phyloP scores from a whole-genome alignment of 2,113 vertebrate species.

The Megaceryle torquata region DNA sequence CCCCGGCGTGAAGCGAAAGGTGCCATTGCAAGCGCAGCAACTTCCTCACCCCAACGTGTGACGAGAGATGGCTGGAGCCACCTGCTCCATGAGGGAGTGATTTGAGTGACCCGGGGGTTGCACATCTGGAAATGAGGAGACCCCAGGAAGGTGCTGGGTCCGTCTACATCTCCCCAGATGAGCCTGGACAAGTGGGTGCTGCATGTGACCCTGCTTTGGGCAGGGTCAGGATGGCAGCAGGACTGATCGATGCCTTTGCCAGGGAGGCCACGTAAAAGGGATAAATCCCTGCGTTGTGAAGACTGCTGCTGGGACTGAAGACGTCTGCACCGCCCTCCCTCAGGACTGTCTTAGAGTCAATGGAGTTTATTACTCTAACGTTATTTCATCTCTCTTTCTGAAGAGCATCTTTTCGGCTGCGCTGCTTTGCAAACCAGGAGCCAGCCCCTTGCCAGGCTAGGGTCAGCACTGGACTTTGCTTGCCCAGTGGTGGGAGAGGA shows the following conservation, averaged over 20 bases:
- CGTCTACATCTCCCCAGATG: fast-evolving
- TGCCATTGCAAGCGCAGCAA: neutral
- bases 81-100: neutral
- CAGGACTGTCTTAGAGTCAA: neutral
- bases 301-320: neutral
- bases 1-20: fast-evolving
- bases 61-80: neutral
- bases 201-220: neutral
- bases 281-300: neutral
- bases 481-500: neutral
- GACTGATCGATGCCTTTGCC: neutral
- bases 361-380: conserved; percentile 24
- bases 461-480: neutral
- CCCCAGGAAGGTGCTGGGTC: neutral
- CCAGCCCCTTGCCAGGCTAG: neutral
- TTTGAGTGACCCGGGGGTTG: neutral
- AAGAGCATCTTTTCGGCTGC: neutral
- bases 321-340: neutral
- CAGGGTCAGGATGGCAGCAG: neutral
- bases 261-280: neutral
- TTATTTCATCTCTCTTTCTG: conserved; percentile 1
- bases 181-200: neutral
- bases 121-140: neutral
- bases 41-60: neutral
- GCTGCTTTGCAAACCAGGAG: neutral